Base-by-base conservation (phyloP, 2,797 vertebrate genomes). In the Apogon hyalosoma region DNA sequence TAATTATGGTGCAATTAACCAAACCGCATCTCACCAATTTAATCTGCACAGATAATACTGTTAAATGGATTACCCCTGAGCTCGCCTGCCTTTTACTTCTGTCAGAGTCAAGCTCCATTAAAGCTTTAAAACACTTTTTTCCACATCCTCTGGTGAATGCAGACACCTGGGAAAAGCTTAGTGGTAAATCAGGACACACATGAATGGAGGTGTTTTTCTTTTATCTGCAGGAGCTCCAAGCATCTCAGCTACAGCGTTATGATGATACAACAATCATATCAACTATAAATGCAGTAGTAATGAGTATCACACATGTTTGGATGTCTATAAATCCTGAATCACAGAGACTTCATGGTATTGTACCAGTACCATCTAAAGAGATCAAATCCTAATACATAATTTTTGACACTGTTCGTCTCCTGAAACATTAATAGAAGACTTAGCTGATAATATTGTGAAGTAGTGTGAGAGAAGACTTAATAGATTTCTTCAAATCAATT, bases 1-100 rank as follows among this genome's bases (percentile, higher is more conserved):
- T 66, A 63, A 77, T 80, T 78, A 72, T 28, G 38, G 66, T 50
- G 19, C 21, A 65, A 69, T 55, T 31, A 21, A 69, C 3, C 19
- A 21, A 73, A 55, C 41, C 56, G 15, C 33, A 52, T n/a, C 38
- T 74, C 45, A 58, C 49, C 68, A 69, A 54, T 59, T 10, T 8
- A 47, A 13, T 21, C 51, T n/a, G 72, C 33, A 51, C 13, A 67
- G 0, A 43, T 60, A 58, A 55, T 50, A 58, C 2, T 42, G 42
- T 18, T 57, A 28, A 31, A 21, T 15, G 38, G 28, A 9, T 19
- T 46, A 10, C 5, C 4, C 36, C 16, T 41, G n/a, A 45, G 36
- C 11, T 4, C 11, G 6, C 5, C 15, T 38, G n/a, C 19, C 6
- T 13, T 40, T 59, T 24, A 13, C 39, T 54, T 47, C 55, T 31